Conservation (phyloP, 2,888 invertebrate genomes). For the Eretmocerus hayati region DNA sequence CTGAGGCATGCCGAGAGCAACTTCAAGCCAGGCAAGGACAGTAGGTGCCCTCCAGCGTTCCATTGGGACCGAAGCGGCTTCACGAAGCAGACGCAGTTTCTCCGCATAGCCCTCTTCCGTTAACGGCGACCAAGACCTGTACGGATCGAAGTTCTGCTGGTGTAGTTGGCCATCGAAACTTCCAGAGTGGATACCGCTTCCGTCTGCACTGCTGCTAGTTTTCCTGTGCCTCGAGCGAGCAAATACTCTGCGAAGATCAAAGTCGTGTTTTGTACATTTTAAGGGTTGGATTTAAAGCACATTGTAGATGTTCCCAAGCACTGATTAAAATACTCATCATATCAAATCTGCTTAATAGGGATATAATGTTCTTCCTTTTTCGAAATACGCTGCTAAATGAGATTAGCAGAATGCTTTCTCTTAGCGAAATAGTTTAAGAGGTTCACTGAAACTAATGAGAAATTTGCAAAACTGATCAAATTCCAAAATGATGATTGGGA, state of each 20-base stretch:
- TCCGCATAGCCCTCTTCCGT: constrained; percentile 69
- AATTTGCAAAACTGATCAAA: too few species aligned
- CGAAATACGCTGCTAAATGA: too few species aligned
- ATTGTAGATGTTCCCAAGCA: too few species aligned
- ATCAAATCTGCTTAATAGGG: too few species aligned
- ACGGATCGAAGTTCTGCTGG: constrained; percentile 45
- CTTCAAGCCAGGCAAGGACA: constrained; percentile 89
- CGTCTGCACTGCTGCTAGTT: constrained; percentile 60
- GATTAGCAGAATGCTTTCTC: too few species aligned
- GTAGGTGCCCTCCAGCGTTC: constrained; percentile 89
- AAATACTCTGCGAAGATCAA: constrained; percentile 57
- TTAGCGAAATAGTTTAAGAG: too few species aligned
- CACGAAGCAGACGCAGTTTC: constrained; percentile 68
- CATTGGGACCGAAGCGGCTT: constrained; percentile 78
- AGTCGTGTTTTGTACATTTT: too few species aligned
- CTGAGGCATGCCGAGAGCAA: constrained; percentile 90
- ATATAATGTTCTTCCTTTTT: too few species aligned
- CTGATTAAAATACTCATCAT: too few species aligned
- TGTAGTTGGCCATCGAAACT: constrained; percentile 48
- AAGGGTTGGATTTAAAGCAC: constrained; percentile 1
- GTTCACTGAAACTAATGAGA: too few species aligned
- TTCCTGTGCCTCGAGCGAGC: constrained; percentile 79
- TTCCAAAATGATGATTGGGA: too few species aligned
- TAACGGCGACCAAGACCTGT: constrained; percentile 59
- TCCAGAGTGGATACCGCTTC: too few species aligned